Percentiles rank a stretch among this genome's conserved stretches.
Evolutionary conservation across 1,140 invertebrate genomes (phyloP).

Genomic region (Venustaconcha ellipsiformis): DNA sequence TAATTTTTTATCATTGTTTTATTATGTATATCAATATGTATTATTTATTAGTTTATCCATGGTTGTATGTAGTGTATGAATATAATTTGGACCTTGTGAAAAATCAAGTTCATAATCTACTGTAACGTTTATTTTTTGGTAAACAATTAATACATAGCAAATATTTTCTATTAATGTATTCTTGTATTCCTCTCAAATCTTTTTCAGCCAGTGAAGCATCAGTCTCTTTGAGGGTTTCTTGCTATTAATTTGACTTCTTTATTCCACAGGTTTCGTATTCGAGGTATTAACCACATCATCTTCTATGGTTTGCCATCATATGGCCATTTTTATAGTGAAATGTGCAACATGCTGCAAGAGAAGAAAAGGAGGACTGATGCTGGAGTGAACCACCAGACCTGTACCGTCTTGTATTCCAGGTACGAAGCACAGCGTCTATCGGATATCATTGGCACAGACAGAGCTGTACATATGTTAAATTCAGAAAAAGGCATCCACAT

Average conservation of each 20-base stretch:
- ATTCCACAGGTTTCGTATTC: conserved; percentile 77
- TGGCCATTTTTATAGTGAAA: conserved; percentile 91
- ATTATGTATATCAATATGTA: too few species aligned
- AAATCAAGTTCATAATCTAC: too few species aligned
- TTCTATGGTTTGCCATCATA: conserved; percentile 93
- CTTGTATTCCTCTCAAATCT: too few species aligned
- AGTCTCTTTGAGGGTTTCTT: too few species aligned
- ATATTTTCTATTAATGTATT: too few species aligned
- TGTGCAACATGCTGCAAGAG: conserved; percentile 82
- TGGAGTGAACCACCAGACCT: conserved; percentile 79
- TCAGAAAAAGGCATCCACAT: conserved; percentile 85
- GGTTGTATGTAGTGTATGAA: too few species aligned
- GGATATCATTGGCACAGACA: conserved; percentile 83
- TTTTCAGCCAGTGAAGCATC: too few species aligned
- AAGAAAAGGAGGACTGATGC: conserved; percentile 76
- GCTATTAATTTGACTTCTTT: conserved; percentile 5
- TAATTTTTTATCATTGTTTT: too few species aligned
- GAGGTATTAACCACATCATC: conserved; percentile 91
- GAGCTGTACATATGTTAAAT: conserved; percentile 79
- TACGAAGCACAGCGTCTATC: conserved; percentile 84
- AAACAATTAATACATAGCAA: too few species aligned
- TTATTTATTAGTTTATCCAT: too few species aligned
- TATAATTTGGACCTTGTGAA: too few species aligned
- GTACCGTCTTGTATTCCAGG: conserved; percentile 84
- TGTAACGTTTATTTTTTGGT: too few species aligned